A percentile compares a stretch with the other conserved stretches of the same genome.
Conservation (phyloP, 1,140 invertebrate genomes). For the Phortica variegata region DNA sequence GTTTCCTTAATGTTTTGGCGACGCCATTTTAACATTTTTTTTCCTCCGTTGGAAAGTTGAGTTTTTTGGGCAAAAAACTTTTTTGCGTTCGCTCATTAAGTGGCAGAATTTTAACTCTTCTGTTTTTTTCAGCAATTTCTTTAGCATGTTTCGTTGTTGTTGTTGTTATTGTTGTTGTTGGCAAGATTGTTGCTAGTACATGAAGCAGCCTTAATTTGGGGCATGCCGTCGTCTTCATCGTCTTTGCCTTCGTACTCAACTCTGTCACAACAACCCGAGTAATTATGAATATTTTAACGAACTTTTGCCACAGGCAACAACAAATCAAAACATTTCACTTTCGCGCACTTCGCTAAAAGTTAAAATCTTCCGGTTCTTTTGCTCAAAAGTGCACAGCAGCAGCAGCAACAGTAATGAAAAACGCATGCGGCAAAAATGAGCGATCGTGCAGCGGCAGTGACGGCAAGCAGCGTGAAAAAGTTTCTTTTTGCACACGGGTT, state of each 20-base stretch:
- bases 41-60: conserved; percentile 5
- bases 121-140: conserved; percentile 28
- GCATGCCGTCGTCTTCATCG: conserved; percentile 15
- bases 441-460: too few species aligned
- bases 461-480: too few species aligned
- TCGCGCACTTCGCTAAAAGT: conserved; percentile 35
- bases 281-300: conserved; percentile 55
- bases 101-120: conserved; percentile 40
- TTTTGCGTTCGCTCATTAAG: conserved; percentile 43
- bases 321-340: conserved; percentile 55
- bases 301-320: conserved; percentile 51
- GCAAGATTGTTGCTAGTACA: too few species aligned
- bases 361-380: too few species aligned
- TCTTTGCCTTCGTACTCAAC: too few species aligned
- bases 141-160: conserved; percentile 24
- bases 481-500: too few species aligned
- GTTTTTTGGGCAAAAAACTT: conserved; percentile 28
- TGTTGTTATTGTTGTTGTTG: too few species aligned
- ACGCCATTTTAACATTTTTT: conserved; percentile 1
- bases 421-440: too few species aligned
- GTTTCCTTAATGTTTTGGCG: too few species aligned
- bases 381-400: too few species aligned
- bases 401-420: too few species aligned
- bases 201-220: background rate
- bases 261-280: conserved; percentile 53